Evolutionary conservation across 2,113 vertebrate genomes (phyloP), one percentile per base, ranked within the genome.

Genomic region (Aramus guarauna): DNA sequence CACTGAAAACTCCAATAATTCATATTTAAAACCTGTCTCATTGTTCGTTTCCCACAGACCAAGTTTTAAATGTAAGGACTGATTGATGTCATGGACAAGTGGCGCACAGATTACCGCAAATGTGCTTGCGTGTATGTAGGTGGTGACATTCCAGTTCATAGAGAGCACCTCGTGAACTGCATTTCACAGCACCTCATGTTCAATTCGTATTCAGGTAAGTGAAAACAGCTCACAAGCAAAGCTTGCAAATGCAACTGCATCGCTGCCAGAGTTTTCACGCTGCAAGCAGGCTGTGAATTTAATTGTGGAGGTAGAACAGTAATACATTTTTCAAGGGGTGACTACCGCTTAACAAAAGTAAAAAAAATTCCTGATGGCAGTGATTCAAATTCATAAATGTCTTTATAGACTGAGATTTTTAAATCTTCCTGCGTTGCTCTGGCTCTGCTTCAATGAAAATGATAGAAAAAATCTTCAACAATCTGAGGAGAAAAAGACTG

Each of bases 11-110:
- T 86, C 36, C n/a, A 53, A 9, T 53, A 53, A 53, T 26, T 53
- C 52, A 53, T 30, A 45, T 18, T 72, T 55, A 41, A 78, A 90
- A 87, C 9, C 32, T 41, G n/a, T 55, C 48, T 72, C 56, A 59
- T 37, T 81, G 34, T 73, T 56, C 12, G 29, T 13, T 74, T 81
- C n/a, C 21, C 11, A 47, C 1, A 48, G 29, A 45, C 9, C 3
- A 4, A 59, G 29, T 63, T n/a, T 53, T 45, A 30, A 66, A 39
- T 1, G 0, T 8, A 29, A 82, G 26, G 52, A 78, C 37, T 67
- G 55, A 36, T 0, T 26, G 22, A 71, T 6, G 2, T 0, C 74
- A 78, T 0, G 3, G 71, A n/a, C 34, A 83, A 32, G 21, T 5
- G 10, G 8, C 4, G 2, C 52, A 52, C 23, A 53, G 26, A n/a